These are phyloP conservation scores for Digitonthophagus gazella DNA, from an alignment of 2,888 invertebrate species.

Conservation along the genomic window DNA sequence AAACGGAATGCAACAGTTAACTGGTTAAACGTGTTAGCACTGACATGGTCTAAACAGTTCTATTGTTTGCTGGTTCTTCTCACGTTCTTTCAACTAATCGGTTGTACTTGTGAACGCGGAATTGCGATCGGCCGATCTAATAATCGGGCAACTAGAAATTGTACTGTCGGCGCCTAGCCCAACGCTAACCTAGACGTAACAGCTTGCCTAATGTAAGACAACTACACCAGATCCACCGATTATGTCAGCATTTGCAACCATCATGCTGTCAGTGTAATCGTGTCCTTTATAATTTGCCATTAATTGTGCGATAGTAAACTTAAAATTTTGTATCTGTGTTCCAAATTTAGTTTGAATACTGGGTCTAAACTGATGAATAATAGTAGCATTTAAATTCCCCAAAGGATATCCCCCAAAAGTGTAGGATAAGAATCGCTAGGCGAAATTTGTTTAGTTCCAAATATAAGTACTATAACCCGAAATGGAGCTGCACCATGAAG, in stretches of 20 bases:
- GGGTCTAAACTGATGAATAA: slow-evolving; percentile 86
- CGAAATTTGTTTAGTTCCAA: slow-evolving; percentile 87
- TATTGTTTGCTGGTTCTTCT: too few species aligned
- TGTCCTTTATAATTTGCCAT: slow-evolving; percentile 85
- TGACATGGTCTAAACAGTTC: too few species aligned
- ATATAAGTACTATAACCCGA: too few species aligned
- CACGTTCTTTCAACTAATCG: too few species aligned
- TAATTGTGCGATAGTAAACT: slow-evolving; percentile 84
- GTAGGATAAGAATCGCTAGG: slow-evolving; percentile 93
- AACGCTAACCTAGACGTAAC: slow-evolving; percentile 80
- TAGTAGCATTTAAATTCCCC: slow-evolving; percentile 94
- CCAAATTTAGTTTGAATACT: slow-evolving; percentile 80
- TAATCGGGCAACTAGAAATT: too few species aligned
- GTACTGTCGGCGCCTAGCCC: too few species aligned
- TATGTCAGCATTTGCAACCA: slow-evolving; percentile 89
- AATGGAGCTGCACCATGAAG: too few species aligned
- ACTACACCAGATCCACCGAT: slow-evolving; percentile 81
- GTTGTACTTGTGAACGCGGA: too few species aligned
- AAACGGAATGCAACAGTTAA: too few species aligned
- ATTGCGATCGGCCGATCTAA: too few species aligned
- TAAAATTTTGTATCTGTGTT: slow-evolving; percentile 87
- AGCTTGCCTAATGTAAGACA: slow-evolving; percentile 88
- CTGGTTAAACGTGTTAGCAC: too few species aligned
- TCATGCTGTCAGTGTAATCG: slow-evolving; percentile 83
- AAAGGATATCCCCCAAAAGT: slow-evolving; percentile 88